These are phyloP conservation scores for Patiria miniata DNA, from an alignment of 35 echinoderm and acorn worm species.

Conservation along the genomic window DNA sequence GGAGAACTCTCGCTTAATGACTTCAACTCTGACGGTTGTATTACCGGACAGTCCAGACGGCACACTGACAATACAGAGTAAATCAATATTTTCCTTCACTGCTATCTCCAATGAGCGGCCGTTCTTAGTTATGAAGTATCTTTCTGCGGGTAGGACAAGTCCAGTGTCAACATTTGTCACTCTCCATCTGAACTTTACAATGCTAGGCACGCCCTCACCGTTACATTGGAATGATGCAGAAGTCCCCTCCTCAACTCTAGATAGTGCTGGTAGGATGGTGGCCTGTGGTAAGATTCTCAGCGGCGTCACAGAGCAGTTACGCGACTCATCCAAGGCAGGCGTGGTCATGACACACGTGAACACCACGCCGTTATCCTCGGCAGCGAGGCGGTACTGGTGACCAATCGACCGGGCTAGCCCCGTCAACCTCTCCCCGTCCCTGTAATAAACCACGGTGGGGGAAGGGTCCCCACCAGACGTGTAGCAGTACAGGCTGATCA, in stretches of 20 bases:
- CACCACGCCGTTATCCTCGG: background rate
- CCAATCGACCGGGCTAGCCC: background rate
- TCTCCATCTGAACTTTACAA: background rate
- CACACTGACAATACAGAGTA: background rate
- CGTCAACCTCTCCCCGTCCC: background rate
- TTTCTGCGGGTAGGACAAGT: background rate
- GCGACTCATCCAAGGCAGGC: background rate
- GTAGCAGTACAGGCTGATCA: background rate
- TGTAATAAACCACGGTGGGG: background rate
- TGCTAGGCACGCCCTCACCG: background rate
- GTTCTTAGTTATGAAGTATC: background rate
- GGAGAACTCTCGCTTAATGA: background rate
- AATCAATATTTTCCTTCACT: background rate
- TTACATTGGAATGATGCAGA: background rate
- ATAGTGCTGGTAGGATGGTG: background rate
- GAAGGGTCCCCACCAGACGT: background rate
- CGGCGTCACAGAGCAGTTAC: constrained; percentile 1
- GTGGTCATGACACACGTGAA: background rate
- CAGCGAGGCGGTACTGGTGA: background rate
- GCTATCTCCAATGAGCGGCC: background rate
- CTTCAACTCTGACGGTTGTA: background rate
- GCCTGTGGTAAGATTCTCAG: background rate
- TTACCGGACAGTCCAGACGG: constrained; percentile 4
- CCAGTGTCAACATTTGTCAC: background rate
- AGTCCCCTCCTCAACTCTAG: background rate